A percentile compares a stretch with the other conserved stretches of the same genome.
Conservation (phyloP, 2,113 vertebrate species). For the Struthio camelus region DNA sequence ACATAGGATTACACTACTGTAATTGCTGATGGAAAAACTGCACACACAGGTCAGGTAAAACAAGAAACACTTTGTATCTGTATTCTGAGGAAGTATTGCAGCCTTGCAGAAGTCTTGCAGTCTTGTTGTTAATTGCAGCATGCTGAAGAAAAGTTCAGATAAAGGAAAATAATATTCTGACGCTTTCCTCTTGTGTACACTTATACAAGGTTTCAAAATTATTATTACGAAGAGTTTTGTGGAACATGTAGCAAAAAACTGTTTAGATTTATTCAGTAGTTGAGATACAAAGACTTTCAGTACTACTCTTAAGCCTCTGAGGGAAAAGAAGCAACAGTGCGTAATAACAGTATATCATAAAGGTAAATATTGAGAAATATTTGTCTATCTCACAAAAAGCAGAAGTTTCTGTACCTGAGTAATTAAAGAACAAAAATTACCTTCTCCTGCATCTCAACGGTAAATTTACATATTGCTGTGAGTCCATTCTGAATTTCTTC, state of each 20-base stretch:
- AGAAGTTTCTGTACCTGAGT: background rate
- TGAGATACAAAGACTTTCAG: background rate
- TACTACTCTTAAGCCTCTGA: background rate
- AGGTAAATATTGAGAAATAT: background rate
- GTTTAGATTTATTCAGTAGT: background rate
- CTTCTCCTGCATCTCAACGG: background rate
- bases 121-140: background rate
- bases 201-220: background rate
- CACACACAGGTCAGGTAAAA: background rate
- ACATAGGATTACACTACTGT: background rate
- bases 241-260: background rate
- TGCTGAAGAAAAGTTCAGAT: background rate
- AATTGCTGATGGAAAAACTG: background rate
- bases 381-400: background rate
- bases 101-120: background rate
- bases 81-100: background rate
- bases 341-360: background rate
- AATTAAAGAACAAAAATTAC: background rate
- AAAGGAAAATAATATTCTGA: background rate
- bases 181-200: background rate
- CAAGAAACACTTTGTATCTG: background rate
- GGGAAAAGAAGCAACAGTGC: background rate
- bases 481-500: background rate
- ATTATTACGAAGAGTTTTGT: background rate
- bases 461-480: background rate